Evolutionary conservation across 2,797 vertebrate genomes (phyloP).

Genomic region (Pelodytes ibericus): DNA sequence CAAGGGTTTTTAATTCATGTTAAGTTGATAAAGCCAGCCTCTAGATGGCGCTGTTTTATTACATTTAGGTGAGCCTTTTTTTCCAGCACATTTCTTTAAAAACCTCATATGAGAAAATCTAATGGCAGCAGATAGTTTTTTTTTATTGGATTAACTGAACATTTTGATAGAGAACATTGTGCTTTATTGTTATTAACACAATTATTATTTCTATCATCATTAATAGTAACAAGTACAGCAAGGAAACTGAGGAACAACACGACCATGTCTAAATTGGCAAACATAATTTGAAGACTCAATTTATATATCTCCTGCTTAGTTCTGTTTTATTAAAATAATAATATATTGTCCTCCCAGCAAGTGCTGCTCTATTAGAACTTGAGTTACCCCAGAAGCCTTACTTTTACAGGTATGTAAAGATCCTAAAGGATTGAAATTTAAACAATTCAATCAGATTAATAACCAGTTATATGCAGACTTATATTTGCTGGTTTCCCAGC

Average conservation of each 20-base stretch:
- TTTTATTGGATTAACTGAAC: slow-evolving; percentile 43
- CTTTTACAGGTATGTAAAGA: background rate
- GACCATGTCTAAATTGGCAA: slow-evolving; percentile 26
- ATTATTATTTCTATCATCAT: slow-evolving; percentile 52
- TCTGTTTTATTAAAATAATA: slow-evolving; percentile 23
- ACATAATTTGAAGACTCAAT: slow-evolving; percentile 40
- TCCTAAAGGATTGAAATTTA: background rate
- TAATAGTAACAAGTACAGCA: slow-evolving; percentile 48
- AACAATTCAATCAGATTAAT: background rate
- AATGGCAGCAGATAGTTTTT: slow-evolving; percentile 27
- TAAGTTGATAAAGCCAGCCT: slow-evolving; percentile 4
- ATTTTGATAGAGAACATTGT: slow-evolving; percentile 54
- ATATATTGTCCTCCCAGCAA: slow-evolving; percentile 14
- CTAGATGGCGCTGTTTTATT: slow-evolving; percentile 67
- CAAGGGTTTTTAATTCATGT: slow-evolving; percentile 45
- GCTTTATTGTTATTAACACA: slow-evolving; percentile 53
- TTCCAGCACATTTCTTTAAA: background rate
- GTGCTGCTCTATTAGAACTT: slow-evolving; percentile 20
- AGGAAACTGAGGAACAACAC: slow-evolving; percentile 20
- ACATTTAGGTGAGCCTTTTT: slow-evolving; percentile 2
- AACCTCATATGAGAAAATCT: background rate
- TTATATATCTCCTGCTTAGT: slow-evolving; percentile 31
- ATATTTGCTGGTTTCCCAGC: no score
- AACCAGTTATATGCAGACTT: background rate
- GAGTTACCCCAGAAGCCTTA: background rate